A percentile compares a stretch with the other conserved stretches of the same genome.
Conservation (phyloP, 53 echinoderm and acorn worm genomes). For the Stichopus horrens region DNA sequence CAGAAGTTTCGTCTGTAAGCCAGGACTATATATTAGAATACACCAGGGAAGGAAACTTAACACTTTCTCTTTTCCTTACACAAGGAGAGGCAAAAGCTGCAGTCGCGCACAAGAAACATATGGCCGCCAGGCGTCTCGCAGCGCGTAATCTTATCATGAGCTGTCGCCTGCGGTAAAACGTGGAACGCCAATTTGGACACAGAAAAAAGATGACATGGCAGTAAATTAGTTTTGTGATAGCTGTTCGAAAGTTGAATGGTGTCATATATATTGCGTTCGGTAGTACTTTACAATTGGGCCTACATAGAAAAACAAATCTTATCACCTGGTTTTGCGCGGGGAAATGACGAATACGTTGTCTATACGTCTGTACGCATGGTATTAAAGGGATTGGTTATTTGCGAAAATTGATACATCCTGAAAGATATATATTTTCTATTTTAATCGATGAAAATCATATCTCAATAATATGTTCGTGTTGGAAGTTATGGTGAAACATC, state of each 20-base stretch:
- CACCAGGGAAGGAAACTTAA: slow-evolving; percentile 27
- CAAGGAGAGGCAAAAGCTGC: background rate
- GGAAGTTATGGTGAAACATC: too few relatives aligned
- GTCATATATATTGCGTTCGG: too few relatives aligned
- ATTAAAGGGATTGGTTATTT: too few relatives aligned
- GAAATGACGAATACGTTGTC: background rate
- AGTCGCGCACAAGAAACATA: background rate
- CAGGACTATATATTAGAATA: background rate
- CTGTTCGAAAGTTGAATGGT: too few relatives aligned
- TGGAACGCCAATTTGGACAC: background rate
- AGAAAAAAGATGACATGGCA: background rate
- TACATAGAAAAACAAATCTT: background rate
- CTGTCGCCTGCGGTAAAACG: slow-evolving; percentile 10
- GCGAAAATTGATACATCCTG: too few relatives aligned
- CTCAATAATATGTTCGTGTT: too few relatives aligned
- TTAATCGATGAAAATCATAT: too few relatives aligned
- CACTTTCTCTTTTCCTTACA: background rate
- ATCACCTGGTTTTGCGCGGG: background rate
- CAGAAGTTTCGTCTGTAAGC: background rate
- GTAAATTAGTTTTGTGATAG: background rate
- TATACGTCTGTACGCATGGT: too few relatives aligned
- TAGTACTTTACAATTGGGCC: background rate
- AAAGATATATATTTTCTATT: too few relatives aligned
- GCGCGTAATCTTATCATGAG: slow-evolving; percentile 17
- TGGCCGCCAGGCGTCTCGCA: background rate